Evolutionary conservation across 2,797 vertebrate species (phyloP).

Genomic region (Thunnus albacares): DNA sequence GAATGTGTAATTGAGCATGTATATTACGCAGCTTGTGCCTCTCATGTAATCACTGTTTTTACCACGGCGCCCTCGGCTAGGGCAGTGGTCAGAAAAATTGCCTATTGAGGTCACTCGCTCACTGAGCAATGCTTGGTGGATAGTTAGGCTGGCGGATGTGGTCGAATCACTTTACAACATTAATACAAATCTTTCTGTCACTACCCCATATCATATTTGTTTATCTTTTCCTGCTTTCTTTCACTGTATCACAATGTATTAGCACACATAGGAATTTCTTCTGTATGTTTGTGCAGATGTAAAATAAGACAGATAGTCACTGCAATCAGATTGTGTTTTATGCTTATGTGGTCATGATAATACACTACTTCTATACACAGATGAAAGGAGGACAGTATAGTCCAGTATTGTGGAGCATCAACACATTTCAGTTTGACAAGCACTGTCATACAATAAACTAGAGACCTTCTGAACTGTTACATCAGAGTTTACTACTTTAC

Average conservation of each 20-base stretch:
- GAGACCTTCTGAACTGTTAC: background rate
- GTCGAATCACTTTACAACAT: background rate
- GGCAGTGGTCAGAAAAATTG: slow-evolving; percentile 8
- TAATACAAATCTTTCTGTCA: background rate
- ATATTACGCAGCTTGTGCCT: slow-evolving; percentile 59
- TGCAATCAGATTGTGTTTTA: background rate
- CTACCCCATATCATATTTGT: background rate
- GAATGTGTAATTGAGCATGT: slow-evolving; percentile 74
- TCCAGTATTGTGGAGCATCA: background rate
- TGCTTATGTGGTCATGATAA: background rate
- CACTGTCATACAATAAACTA: background rate
- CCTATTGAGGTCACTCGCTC: slow-evolving; percentile 33
- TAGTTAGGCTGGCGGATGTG: background rate
- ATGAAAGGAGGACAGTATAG: background rate
- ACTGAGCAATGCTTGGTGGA: background rate
- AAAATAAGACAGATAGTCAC: too few relatives aligned
- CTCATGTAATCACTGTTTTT: slow-evolving; percentile 59
- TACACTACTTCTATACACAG: slow-evolving; percentile 1
- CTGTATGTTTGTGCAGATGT: background rate
- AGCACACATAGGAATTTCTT: background rate
- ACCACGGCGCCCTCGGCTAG: slow-evolving; percentile 11
- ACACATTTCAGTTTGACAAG: slow-evolving; percentile 7
- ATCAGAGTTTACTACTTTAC: background rate
- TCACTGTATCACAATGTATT: background rate
- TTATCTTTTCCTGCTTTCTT: background rate